Percentiles rank a stretch among this genome's conserved stretches.
These are phyloP conservation scores for Meiosimyza platycephala DNA, from an alignment of 2,888 invertebrate genomes.

Conservation along the genomic window DNA sequence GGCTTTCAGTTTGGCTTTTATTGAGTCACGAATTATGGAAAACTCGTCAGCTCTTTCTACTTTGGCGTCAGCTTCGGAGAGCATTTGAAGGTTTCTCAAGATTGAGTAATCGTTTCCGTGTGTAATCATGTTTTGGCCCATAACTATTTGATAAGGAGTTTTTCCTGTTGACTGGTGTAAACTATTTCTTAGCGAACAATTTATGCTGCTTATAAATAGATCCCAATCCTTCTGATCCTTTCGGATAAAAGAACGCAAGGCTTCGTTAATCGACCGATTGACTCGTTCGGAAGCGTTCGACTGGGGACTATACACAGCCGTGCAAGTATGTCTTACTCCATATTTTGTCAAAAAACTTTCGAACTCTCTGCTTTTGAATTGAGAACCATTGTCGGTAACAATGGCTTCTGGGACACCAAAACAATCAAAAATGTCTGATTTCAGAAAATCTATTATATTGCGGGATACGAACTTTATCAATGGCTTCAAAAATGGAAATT, in stretches of 20 bases:
- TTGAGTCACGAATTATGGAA: conserved; percentile 9
- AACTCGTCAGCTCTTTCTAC: conserved; percentile 11
- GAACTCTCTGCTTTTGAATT: background rate
- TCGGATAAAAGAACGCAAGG: background rate
- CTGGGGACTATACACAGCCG: conserved; percentile 2
- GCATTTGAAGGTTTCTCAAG: conserved; percentile 3
- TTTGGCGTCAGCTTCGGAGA: conserved; percentile 9
- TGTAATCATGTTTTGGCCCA: conserved; percentile 23
- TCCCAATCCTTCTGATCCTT: conserved; percentile 22
- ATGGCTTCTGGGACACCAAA: conserved; percentile 48
- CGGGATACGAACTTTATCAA: conserved; percentile 23
- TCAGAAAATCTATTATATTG: conserved; percentile 14
- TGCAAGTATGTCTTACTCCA: conserved; percentile 1
- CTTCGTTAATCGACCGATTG: conserved; percentile 9
- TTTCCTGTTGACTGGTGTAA: conserved; percentile 17
- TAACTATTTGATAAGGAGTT: conserved; percentile 17
- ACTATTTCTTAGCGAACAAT: conserved; percentile 9
- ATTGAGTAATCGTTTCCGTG: background rate
- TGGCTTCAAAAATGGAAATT: conserved; percentile 23
- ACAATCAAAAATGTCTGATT: conserved; percentile 43
- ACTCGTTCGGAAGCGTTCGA: background rate
- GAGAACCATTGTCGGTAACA: conserved; percentile 49
- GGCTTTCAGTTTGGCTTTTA: background rate
- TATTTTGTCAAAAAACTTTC: background rate
- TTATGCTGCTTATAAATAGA: conserved; percentile 10